These are phyloP conservation scores for Lagria hirta DNA, from an alignment of 2,888 invertebrate species.

Conservation along the genomic window DNA sequence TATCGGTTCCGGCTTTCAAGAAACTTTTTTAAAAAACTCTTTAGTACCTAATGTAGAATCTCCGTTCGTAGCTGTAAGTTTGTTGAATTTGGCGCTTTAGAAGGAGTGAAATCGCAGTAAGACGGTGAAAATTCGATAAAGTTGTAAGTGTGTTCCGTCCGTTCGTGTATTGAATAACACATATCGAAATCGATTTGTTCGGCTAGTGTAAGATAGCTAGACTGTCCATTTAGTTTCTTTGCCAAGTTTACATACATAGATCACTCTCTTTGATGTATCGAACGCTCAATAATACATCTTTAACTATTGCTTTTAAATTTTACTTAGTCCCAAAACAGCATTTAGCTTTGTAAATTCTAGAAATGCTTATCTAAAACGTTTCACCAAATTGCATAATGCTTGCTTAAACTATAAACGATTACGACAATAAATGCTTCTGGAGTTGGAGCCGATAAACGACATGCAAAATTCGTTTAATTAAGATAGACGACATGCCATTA, in stretches of 20 bases:
- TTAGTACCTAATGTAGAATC: too few relatives aligned
- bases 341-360: conserved; percentile 22
- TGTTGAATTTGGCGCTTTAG: not conserved
- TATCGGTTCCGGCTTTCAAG: too few relatives aligned
- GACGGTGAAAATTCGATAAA: conserved; percentile 18
- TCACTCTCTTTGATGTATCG: conserved; percentile 5
- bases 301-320: conserved; percentile 24
- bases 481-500: conserved; percentile 28
- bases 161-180: conserved; percentile 24
- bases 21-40: too few relatives aligned
- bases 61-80: too few relatives aligned
- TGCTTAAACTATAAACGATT: conserved; percentile 30
- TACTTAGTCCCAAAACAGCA: conserved; percentile 25
- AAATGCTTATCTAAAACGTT: conserved; percentile 27
- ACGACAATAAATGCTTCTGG: conserved; percentile 24
- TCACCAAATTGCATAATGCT: conserved; percentile 27
- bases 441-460: conserved; percentile 24
- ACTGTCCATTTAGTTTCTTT: conserved; percentile 16
- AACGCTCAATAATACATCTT: conserved; percentile 17
- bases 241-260: conserved; percentile 11
- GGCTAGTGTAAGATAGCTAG: conserved; percentile 12
- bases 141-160: conserved; percentile 20
- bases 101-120: not conserved
- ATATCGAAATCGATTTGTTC: conserved; percentile 13
- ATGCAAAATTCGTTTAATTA: conserved; percentile 31